Percentiles rank a stretch among this genome's conserved stretches.
Conservation (phyloP, 2,888 invertebrate genomes). For the Autographa gamma region DNA sequence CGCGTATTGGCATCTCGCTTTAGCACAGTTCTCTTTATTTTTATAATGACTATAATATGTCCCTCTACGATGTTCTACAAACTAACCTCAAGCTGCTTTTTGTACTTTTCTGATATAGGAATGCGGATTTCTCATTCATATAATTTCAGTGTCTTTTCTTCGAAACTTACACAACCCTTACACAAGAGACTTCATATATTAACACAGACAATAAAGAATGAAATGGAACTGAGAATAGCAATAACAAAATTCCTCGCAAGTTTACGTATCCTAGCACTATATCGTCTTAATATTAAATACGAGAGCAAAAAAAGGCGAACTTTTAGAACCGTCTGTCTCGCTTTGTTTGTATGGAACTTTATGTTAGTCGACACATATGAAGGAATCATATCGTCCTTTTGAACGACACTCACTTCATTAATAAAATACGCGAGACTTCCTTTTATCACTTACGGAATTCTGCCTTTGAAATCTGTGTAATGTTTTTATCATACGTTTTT, state of each 20-base stretch:
- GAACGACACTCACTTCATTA: slow-evolving; percentile 41
- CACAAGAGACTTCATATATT: slow-evolving; percentile 8
- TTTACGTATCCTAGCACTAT: slow-evolving; percentile 9
- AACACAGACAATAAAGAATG: slow-evolving; percentile 10
- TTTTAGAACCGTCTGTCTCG: slow-evolving; percentile 11
- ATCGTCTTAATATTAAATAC: slow-evolving; percentile 29
- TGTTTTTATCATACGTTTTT: slow-evolving; percentile 30
- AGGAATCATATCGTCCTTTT: slow-evolving; percentile 39
- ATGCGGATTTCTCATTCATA: not conserved
- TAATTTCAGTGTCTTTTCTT: not conserved
- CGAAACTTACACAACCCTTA: not conserved
- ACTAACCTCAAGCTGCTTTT: not conserved
- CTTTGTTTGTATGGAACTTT: slow-evolving; percentile 35
- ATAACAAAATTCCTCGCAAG: slow-evolving; percentile 13
- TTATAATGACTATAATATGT: too few species aligned
- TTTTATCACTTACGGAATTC: slow-evolving; percentile 25
- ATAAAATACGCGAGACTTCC: slow-evolving; percentile 31
- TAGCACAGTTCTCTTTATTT: too few species aligned
- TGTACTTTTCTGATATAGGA: not conserved
- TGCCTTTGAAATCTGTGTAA: slow-evolving; percentile 42
- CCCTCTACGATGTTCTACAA: not conserved
- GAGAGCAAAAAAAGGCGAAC: slow-evolving; percentile 22
- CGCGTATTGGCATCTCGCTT: too few species aligned
- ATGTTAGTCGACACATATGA: slow-evolving; percentile 30
- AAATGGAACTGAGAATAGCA: not conserved